Base-by-base conservation (phyloP, 2,113 vertebrate genomes). In the Callaeas wilsoni region DNA sequence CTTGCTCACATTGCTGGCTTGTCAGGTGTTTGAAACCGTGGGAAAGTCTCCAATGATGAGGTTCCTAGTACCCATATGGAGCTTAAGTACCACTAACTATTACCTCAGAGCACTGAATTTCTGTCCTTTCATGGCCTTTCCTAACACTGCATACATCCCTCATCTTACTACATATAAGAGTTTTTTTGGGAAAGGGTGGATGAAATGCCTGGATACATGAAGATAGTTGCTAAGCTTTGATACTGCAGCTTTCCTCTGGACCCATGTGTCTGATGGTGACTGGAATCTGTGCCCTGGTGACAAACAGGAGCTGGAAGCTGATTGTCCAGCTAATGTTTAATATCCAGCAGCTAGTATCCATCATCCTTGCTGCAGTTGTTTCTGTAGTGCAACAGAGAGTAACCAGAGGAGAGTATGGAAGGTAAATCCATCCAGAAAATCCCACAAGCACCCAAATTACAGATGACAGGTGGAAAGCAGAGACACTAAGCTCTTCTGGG, bases 1-100 rank as follows among this genome's bases (percentile, higher is more conserved):
- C 52, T 95, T 90, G 79, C 68, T 94, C 79, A 77, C 25, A 70
- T n/a, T 44, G 33, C 63, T 85, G 84, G 42, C 33, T 79, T 67
- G 33, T 84, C 70, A 94, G 39, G 41, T 76, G 50, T 41, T 62
- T 73, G 47, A 88, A 76, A 52, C 29, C 30, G 37, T 33, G 52
- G 35, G 46, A 63, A 93, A 65, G 39, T 16, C 35, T 82, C 49
- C 68, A 47, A 32, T 46, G n/a, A 59, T 39, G 82, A 53, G 4
- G 7, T 69, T 79, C 37, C 35, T 39, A 26, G 55, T 23, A 57
- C 26, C 5, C 13, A 29, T n/a, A 32, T 19, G 33, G 13, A 73
- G 9, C 21, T 74, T 29, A 23, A 76, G 23, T 21, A 49, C 16
- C n/a, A 23, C 27, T 49, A n/a, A 59, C 4, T 3, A 26, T 60